Percentiles rank a stretch among this genome's conserved stretches.
Evolutionary conservation across 2,113 vertebrate species (phyloP).

Genomic region (Diadophis punctatus): DNA sequence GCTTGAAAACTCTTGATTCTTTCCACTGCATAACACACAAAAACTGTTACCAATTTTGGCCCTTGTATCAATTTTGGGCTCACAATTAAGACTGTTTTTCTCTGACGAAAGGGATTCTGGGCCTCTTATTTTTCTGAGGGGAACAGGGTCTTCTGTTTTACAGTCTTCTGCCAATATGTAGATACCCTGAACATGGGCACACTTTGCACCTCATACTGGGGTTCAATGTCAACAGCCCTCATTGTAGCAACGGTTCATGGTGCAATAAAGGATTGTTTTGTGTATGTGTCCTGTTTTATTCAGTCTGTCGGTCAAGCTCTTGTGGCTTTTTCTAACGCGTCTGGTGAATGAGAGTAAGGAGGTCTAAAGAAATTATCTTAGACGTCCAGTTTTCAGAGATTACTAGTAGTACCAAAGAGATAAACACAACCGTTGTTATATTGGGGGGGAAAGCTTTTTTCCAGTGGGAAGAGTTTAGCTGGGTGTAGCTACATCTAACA

Average conservation of each 20-base stretch:
- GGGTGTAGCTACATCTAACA: not conserved
- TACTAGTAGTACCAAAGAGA: not conserved
- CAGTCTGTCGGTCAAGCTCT: not conserved
- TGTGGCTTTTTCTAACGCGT: not conserved
- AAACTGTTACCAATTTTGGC: not conserved
- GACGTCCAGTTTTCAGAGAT: not conserved
- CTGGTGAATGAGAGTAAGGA: not conserved
- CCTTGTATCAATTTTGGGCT: conserved; percentile 1
- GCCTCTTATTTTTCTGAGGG: not conserved
- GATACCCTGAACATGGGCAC: not conserved
- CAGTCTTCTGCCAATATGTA: not conserved
- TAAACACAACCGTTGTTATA: not conserved
- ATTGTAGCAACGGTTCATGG: conserved; percentile 33
- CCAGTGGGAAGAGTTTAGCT: not conserved
- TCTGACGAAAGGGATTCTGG: not conserved
- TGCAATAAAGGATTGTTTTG: conserved; percentile 52
- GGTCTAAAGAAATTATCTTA: not conserved
- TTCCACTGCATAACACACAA: not conserved
- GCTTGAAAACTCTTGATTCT: not conserved
- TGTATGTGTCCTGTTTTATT: conserved; percentile 12
- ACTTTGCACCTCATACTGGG: not conserved
- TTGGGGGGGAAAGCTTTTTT: not conserved
- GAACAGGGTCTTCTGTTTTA: not conserved
- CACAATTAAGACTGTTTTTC: not conserved
- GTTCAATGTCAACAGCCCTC: not conserved